Base-by-base conservation (phyloP, 2,888 invertebrate genomes). In the Meliscaeva auricollis region DNA sequence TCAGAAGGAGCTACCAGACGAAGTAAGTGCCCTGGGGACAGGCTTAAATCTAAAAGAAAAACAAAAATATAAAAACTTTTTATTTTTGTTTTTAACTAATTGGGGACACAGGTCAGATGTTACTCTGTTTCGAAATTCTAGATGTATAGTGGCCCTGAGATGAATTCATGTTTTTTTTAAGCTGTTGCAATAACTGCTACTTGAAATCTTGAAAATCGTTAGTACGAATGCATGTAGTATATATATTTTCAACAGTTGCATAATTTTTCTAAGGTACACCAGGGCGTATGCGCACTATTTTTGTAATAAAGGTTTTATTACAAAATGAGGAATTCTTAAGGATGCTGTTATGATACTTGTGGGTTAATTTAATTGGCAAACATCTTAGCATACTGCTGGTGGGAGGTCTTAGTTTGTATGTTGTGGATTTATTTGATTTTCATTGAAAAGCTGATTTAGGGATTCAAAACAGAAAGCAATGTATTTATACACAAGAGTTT, bases 41-140 rank as follows among this genome's bases (percentile, higher is more conserved):
- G 35, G 32, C 35, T 50, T 66, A 20, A 20, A 22, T 20, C 46
- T 0, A 32, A 32, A 32, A 48, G 5, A 32, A 56, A 56, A 56
- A 56, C 0, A 56, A 9, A 15, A 8, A 7, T 11, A 44, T 0
- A 0, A 46, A 17, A 15, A 30, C 1, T 20, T n/a, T 17, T 48
- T 17, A 17, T 66, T 20, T 11, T 32, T 35, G 4, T 46, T 15
- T 54, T 8, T 13, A 64, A 64, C 64, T 50, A 66, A 66, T 66
- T 66, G 66, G 66, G 44, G n/a, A 35, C 66, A 66, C 44, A 64
- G 35, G 66, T 66, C 48, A 66, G 48, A n/a, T 66, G 32, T 32
- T 66, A 17, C 20, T n/a, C 35, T 22, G 17, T 64, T 30, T 30
- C 26, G n/a, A n/a, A 50, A 22, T n/a, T 32, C 0, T 9, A 32